phyloP scores from a whole-genome alignment of 2,888 invertebrate genomes.

The Thymelicus sylvestris region DNA sequence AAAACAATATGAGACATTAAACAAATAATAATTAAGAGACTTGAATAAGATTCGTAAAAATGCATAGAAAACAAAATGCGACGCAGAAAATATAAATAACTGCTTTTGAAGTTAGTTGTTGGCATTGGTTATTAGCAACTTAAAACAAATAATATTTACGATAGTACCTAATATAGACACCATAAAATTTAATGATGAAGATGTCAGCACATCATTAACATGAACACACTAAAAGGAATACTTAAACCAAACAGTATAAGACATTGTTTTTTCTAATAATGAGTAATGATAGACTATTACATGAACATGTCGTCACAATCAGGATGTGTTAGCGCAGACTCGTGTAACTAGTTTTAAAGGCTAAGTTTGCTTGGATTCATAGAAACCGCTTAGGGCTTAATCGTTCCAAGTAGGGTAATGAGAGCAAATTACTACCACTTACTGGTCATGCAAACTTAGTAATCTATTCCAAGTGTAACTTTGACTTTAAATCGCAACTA shows the following conservation, averaged over 20 bases:
- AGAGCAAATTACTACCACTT: slow-evolving; percentile 6
- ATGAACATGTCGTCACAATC: slow-evolving; percentile 30
- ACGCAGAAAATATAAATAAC: too few relatives aligned
- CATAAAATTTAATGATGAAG: slow-evolving; percentile 6
- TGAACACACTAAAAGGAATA: slow-evolving; percentile 4
- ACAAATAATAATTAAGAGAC: background rate
- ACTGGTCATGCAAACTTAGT: slow-evolving; percentile 20
- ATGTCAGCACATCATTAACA: slow-evolving; percentile 24
- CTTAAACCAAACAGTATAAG: slow-evolving; percentile 1
- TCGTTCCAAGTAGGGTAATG: slow-evolving; percentile 25
- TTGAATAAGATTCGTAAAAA: background rate
- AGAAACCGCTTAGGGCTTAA: slow-evolving; percentile 16
- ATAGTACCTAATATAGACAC: background rate
- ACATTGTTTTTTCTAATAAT: slow-evolving; percentile 25
- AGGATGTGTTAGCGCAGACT: slow-evolving; percentile 35
- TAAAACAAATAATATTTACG: too few relatives aligned
- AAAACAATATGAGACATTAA: too few relatives aligned
- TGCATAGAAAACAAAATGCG: background rate
- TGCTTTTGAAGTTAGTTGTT: too few relatives aligned
- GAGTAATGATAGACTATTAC: slow-evolving; percentile 33
- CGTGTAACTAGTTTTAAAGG: slow-evolving; percentile 38
- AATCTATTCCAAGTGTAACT: background rate
- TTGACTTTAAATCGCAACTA: background rate
- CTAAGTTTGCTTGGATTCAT: slow-evolving; percentile 33
- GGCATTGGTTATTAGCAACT: too few relatives aligned